These are phyloP conservation scores for Microtus richardsoni DNA, from an alignment of 2,113 vertebrate species.

Conservation along the genomic window DNA sequence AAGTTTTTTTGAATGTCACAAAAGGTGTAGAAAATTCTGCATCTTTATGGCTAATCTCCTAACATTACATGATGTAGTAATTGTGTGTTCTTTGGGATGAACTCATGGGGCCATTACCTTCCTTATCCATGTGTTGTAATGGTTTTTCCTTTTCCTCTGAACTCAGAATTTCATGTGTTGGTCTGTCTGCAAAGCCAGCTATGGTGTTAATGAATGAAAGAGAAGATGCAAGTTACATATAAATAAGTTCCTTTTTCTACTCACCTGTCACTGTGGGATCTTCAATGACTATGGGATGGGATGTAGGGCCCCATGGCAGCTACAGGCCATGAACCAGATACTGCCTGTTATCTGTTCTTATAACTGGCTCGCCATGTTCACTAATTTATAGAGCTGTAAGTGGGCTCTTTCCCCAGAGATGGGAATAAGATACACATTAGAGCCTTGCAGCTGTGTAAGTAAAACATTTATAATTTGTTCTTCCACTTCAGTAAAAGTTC, in stretches of 20 bases:
- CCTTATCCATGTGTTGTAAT: neutral
- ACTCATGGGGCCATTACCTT: neutral
- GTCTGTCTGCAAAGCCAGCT: neutral
- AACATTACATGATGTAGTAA: neutral
- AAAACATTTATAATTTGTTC: neutral
- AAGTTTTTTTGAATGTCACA: neutral
- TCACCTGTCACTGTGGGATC: neutral
- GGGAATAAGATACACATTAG: neutral
- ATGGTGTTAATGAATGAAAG: neutral
- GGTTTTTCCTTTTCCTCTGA: neutral
- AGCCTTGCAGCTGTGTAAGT: neutral
- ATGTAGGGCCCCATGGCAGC: neutral
- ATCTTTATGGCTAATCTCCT: neutral
- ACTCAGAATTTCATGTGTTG: neutral
- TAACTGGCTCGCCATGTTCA: neutral
- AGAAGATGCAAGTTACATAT: neutral
- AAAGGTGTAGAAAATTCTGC: neutral
- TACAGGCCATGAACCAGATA: neutral
- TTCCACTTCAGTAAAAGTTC: neutral
- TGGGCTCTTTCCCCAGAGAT: neutral
- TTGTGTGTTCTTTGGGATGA: neutral
- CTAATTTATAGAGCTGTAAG: neutral
- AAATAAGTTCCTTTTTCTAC: neutral
- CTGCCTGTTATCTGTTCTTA: neutral
- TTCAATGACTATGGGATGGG: neutral